Conservation (phyloP, 2,888 invertebrate genomes). For the Apotomis betuletana region DNA sequence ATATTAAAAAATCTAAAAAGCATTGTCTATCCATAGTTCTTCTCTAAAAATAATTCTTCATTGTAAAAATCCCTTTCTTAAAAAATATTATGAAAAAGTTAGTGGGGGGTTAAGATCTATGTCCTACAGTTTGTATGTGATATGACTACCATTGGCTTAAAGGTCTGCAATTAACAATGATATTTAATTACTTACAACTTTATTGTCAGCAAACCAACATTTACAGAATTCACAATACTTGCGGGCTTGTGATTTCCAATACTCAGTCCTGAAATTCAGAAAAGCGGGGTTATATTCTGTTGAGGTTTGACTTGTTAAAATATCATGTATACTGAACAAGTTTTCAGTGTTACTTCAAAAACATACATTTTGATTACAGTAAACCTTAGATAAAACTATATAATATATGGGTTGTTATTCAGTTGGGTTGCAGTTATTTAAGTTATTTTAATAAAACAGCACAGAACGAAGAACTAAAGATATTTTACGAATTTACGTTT, state of each 20-base stretch:
- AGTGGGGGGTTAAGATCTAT: no score
- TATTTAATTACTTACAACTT: slow-evolving; percentile 86
- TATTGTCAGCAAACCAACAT: slow-evolving; percentile 99
- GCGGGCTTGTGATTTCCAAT: slow-evolving; percentile 97
- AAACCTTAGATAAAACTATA: not conserved
- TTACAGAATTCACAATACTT: slow-evolving; percentile 99
- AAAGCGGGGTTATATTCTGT: slow-evolving; percentile 3
- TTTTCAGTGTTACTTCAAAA: not conserved
- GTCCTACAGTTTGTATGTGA: no score
- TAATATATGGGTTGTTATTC: not conserved
- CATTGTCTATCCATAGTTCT: no score
- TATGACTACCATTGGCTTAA: no score
- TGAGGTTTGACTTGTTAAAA: not conserved
- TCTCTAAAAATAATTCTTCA: no score
- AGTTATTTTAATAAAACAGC: no score
- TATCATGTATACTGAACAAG: not conserved
- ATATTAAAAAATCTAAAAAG: no score
- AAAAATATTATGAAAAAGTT: no score
- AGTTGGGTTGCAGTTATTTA: no score
- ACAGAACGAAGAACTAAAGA: no score
- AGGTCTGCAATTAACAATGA: not conserved
- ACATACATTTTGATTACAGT: slow-evolving; percentile 18
- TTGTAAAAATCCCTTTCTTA: no score
- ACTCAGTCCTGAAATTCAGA: slow-evolving; percentile 89
- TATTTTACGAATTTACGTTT: no score